These are phyloP conservation scores for Engraulis encrasicolus DNA, from an alignment of 2,113 vertebrate genomes.

Conservation along the genomic window DNA sequence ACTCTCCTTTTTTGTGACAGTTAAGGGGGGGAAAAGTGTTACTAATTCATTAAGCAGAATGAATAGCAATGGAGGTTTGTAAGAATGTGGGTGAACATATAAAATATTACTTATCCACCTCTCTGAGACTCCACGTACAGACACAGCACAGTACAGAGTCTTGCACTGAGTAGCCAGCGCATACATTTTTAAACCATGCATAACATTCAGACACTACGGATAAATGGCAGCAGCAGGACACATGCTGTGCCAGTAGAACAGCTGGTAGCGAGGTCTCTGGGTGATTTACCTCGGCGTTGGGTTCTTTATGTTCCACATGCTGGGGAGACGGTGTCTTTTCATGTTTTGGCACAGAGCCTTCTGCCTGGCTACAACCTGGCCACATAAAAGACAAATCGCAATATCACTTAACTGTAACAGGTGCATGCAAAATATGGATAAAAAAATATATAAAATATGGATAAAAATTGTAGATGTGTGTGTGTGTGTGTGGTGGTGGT, in stretches of 20 bases:
- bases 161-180: neutral
- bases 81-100: neutral
- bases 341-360: neutral
- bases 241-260: neutral
- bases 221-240: neutral
- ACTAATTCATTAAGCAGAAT: slow-evolving; percentile 18
- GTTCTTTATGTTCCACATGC: neutral
- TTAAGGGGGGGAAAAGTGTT: neutral
- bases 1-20: neutral
- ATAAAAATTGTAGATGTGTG: too few species aligned
- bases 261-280: neutral
- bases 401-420: neutral
- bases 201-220: neutral
- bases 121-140: neutral
- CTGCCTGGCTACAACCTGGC: neutral
- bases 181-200: slow-evolving; percentile 13
- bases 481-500: too few species aligned
- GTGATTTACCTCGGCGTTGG: neutral
- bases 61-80: neutral
- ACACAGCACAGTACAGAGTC: neutral
- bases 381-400: neutral
- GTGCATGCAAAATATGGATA: too few species aligned
- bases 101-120: neutral
- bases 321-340: neutral
- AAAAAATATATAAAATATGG: too few species aligned